Evolutionary conservation across 2,888 invertebrate genomes (phyloP).

Genomic region (Graphium colonna): DNA sequence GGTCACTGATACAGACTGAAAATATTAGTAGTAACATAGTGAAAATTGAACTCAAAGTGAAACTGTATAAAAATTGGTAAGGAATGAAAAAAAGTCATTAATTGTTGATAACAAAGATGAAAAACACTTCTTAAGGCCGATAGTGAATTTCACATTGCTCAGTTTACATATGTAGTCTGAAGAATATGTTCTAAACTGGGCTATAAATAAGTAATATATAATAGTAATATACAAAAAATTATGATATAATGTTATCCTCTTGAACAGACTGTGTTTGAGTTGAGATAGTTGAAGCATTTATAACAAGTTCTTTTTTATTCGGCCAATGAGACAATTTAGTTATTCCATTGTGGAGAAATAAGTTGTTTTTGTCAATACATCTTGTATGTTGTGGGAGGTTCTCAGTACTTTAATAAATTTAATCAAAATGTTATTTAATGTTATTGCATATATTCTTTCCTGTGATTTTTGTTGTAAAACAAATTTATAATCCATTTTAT

Average conservation of each 20-base stretch:
- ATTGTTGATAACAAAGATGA: not conserved
- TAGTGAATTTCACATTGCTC: slow-evolving; percentile 7
- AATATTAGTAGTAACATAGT: too few species aligned
- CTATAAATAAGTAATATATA: not conserved
- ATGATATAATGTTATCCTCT: not conserved
- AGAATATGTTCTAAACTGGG: not conserved
- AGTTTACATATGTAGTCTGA: slow-evolving; percentile 18
- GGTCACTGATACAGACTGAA: too few species aligned
- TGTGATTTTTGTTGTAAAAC: slow-evolving; percentile 4
- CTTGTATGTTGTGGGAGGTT: slow-evolving; percentile 7
- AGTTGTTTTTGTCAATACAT: slow-evolving; percentile 13
- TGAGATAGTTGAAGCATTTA: slow-evolving; percentile 19
- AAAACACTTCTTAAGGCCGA: not conserved
- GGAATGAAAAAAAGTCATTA: not conserved
- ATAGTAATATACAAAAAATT: not conserved
- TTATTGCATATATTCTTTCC: slow-evolving; percentile 7
- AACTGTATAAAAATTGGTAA: not conserved
- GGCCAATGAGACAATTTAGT: slow-evolving; percentile 8
- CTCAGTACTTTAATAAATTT: not conserved
- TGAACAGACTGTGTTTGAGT: slow-evolving; percentile 11
- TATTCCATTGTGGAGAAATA: slow-evolving; percentile 20
- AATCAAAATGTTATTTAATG: slow-evolving; percentile 1
- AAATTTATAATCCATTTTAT: not conserved
- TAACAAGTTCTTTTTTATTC: slow-evolving; percentile 14
- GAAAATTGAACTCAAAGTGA: not conserved